Percentiles rank a stretch among this genome's conserved stretches.
These are phyloP conservation scores for Diplodus puntazzo DNA, from an alignment of 2,797 vertebrate species.

Conservation along the genomic window DNA sequence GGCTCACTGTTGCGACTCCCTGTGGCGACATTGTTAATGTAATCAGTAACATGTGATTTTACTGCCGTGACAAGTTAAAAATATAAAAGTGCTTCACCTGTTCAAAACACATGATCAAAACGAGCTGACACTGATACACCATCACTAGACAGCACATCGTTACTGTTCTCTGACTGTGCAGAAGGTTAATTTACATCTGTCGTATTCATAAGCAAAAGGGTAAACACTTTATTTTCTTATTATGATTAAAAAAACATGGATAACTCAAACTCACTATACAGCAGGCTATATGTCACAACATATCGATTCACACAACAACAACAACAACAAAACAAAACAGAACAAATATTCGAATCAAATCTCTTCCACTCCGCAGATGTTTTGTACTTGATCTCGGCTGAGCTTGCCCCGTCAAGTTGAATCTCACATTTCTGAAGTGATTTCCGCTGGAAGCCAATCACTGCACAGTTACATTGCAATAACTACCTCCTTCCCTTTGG, in stretches of 20 bases:
- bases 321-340: not conserved
- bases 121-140: not conserved
- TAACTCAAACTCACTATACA: not conserved
- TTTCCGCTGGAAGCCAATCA: constrained; percentile 39
- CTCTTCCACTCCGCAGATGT: not conserved
- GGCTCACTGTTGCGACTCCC: not conserved
- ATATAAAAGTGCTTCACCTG: too few species aligned
- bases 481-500: constrained; percentile 47
- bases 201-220: not conserved
- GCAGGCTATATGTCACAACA: not conserved
- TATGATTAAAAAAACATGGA: not conserved
- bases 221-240: not conserved
- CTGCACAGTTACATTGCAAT: constrained; percentile 33
- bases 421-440: constrained; percentile 19
- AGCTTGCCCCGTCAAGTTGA: constrained; percentile 14
- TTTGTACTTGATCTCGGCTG: not conserved
- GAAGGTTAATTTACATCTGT: not conserved
- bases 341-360: constrained; percentile 3
- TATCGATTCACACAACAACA: too few species aligned
- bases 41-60: not conserved
- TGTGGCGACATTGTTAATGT: not conserved
- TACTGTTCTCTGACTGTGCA: not conserved
- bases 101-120: not conserved
- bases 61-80: not conserved
- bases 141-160: not conserved